Percentiles rank a stretch among this genome's conserved stretches.
These are phyloP conservation scores for Hyposoter dolosus DNA, from an alignment of 2,888 invertebrate species.

Conservation along the genomic window DNA sequence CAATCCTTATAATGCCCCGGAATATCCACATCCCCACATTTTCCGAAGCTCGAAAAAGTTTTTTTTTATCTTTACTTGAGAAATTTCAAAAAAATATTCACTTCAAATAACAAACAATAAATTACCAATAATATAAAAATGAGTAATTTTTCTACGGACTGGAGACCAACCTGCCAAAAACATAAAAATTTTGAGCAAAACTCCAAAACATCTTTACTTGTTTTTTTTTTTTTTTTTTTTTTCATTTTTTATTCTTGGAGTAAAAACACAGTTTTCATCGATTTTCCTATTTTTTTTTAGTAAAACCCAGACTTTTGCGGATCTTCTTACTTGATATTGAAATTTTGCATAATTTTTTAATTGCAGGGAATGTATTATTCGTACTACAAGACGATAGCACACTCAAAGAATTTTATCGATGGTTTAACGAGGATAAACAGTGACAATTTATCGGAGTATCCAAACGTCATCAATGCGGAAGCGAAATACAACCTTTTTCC, in stretches of 20 bases:
- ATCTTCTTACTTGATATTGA: neutral
- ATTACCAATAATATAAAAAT: neutral
- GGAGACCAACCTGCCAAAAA: neutral
- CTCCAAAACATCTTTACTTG: neutral
- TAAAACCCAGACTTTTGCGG: neutral
- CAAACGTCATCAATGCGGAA: conserved; percentile 92
- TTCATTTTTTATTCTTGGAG: no score
- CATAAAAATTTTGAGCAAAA: neutral
- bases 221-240: no score
- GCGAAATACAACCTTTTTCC: conserved; percentile 94
- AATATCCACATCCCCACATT: neutral
- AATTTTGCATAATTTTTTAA: neutral
- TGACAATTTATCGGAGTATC: conserved; percentile 93
- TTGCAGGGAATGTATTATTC: conserved; percentile 93
- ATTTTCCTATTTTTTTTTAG: neutral
- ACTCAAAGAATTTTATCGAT: conserved; percentile 87
- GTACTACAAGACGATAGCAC: conserved; percentile 93
- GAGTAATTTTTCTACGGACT: neutral
- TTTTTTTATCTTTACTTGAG: neutral
- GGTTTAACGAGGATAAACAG: conserved; percentile 89
- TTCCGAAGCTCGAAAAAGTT: neutral
- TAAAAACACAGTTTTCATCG: no score
- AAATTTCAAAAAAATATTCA: neutral
- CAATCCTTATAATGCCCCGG: neutral
- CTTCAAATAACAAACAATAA: no score